These are phyloP conservation scores for Xenops minutus DNA, from an alignment of 2,797 vertebrate genomes.

Conservation along the genomic window DNA sequence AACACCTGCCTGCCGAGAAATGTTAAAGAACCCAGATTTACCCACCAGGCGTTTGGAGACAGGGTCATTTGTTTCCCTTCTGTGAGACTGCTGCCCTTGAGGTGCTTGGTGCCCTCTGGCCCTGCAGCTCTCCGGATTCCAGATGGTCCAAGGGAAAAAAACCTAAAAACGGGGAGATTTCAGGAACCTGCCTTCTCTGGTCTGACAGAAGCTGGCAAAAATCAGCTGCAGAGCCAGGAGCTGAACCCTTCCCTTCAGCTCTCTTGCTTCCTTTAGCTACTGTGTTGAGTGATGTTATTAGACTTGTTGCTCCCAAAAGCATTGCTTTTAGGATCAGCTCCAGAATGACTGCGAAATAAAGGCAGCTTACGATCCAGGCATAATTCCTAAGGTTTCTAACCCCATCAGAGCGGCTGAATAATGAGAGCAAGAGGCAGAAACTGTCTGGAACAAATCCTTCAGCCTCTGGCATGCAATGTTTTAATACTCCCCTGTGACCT, in stretches of 20 bases:
- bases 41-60: background rate
- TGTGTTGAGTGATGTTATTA: constrained; percentile 42
- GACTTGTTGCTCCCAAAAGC: constrained; percentile 42
- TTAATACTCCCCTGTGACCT: background rate
- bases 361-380: background rate
- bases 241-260: background rate
- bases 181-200: background rate
- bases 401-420: constrained; percentile 6
- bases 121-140: background rate
- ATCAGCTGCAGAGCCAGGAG: constrained; percentile 9
- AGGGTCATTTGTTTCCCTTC: background rate
- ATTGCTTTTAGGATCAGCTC: constrained; percentile 36
- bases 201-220: constrained; percentile 7
- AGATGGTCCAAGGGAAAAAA: background rate
- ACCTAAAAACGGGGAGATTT: background rate
- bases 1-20: background rate
- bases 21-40: background rate
- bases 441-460: constrained; percentile 31
- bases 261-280: constrained; percentile 44
- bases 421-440: background rate
- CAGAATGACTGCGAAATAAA: constrained; percentile 21
- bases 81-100: background rate
- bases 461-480: background rate
- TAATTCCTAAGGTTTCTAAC: constrained; percentile 39
- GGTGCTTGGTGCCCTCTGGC: background rate